Base-by-base conservation (phyloP, 2,888 invertebrate genomes). In the Sphaeridia pumilis region DNA sequence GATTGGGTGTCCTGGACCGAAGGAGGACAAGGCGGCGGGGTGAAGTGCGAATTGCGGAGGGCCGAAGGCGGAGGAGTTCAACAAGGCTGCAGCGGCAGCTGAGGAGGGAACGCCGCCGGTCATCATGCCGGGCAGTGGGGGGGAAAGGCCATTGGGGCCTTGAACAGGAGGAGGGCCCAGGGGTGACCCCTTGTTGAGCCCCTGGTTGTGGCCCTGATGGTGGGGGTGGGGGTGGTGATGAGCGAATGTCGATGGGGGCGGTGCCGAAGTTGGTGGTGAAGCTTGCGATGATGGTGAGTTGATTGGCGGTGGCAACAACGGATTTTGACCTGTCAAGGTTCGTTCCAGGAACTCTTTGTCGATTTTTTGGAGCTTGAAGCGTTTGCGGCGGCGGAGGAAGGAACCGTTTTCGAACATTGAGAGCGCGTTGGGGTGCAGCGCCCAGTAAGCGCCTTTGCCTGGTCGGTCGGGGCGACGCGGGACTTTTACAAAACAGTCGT, bases 401-500 rank as follows among this genome's bases (percentile, higher is more conserved):
- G 84, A 84, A 22, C 90, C 90, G 71, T 90, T 90, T 69, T 90
- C 85, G 71, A 87, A 87, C 86, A 87, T 87, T 68, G 83, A 82
- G 57, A 83, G 76, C 27, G 83, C 83, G 45, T 80, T 79, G 10
- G 85, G 85, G 68, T 86, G 85, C 42, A 86, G 73, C 0, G 85
- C 84, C 86, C 86, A 87, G 69, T 83, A 86, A 35, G 84, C 83
- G n/a, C 85, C 86, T 66, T 86, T 86, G 36, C 86, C 86, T 0
- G 85, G 86, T 36, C 84, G 73, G 70, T 83, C 85, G 1, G 83
- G 83, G 52, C 83, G 74, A 28, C 84, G 73, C 25, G 86, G 88
- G 57, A 87, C 84, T 76, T 93, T 93, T 68, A 93, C 85, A 73
- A 93, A 93, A 73, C 93, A 93, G 74, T 93, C 93, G 74, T 93